These are phyloP conservation scores for Addax nasomaculatus DNA, from an alignment of 2,113 vertebrate species.

Conservation along the genomic window DNA sequence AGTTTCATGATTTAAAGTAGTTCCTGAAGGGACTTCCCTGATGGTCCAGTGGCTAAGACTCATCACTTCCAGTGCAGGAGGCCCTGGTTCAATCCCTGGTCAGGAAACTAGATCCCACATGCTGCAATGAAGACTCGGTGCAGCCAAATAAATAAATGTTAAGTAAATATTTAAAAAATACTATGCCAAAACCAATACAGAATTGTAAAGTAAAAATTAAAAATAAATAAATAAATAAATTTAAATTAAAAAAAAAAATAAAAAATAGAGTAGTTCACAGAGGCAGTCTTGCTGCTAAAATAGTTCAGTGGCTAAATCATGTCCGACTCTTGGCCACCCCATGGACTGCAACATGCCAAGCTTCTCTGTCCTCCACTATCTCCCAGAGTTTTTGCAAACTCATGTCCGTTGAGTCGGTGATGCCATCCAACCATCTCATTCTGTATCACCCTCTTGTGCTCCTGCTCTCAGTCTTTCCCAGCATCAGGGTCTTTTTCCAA, in stretches of 20 bases:
- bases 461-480: not conserved
- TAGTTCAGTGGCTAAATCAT: not conserved
- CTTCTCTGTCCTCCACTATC: not conserved
- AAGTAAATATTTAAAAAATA: not conserved
- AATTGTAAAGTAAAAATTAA: too few relatives aligned
- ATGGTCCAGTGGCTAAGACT: not conserved
- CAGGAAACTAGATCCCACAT: not conserved
- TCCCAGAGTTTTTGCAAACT: not conserved
- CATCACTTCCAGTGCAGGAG: not conserved
- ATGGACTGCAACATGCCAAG: not conserved
- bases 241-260: not conserved
- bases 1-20: not conserved
- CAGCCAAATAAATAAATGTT: not conserved
- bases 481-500: not conserved
- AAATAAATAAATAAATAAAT: too few relatives aligned
- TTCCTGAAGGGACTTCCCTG: not conserved
- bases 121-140: not conserved
- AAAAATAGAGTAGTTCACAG: not conserved
- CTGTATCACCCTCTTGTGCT: not conserved
- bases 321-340: not conserved
- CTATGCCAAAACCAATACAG: too few relatives aligned
- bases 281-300: not conserved
- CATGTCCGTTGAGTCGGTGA: not conserved
- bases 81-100: not conserved
- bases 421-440: not conserved